A percentile compares a stretch with the other conserved stretches of the same genome.
These are phyloP conservation scores for Pseudochirops cupreus DNA, from an alignment of 2,797 vertebrate species.

Conservation along the genomic window DNA sequence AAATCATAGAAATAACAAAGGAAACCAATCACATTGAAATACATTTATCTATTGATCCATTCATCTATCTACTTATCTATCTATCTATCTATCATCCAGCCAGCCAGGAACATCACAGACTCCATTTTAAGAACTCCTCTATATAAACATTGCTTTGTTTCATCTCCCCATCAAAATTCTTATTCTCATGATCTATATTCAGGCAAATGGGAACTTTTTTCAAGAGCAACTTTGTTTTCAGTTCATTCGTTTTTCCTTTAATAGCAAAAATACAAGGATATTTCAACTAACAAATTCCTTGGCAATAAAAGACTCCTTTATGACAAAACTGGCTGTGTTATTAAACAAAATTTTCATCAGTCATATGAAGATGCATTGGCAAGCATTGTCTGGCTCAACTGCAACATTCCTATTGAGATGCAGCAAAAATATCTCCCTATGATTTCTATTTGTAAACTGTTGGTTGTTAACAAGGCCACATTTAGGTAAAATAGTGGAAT, in stretches of 20 bases:
- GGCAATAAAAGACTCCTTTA: neutral
- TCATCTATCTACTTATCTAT: too few relatives aligned
- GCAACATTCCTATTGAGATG: neutral
- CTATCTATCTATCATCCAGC: too few relatives aligned
- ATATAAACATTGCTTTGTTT: neutral
- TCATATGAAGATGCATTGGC: neutral
- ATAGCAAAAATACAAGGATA: slow-evolving; percentile 5
- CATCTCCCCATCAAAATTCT: neutral
- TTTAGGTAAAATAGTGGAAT: neutral
- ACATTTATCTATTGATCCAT: neutral
- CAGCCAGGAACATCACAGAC: neutral
- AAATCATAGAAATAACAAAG: neutral
- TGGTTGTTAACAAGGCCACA: neutral
- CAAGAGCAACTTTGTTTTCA: neutral
- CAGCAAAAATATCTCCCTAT: neutral
- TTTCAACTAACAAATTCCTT: neutral
- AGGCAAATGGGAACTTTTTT: neutral
- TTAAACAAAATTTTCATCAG: neutral
- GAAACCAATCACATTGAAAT: neutral
- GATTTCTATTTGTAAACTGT: neutral
- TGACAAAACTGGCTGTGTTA: neutral
- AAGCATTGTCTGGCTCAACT: neutral
- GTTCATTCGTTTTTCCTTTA: neutral
- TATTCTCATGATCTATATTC: slow-evolving; percentile 1
- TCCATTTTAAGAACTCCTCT: neutral